phyloP scores from a whole-genome alignment of 2,888 invertebrate species.

The Sarcophaga caerulescens region DNA sequence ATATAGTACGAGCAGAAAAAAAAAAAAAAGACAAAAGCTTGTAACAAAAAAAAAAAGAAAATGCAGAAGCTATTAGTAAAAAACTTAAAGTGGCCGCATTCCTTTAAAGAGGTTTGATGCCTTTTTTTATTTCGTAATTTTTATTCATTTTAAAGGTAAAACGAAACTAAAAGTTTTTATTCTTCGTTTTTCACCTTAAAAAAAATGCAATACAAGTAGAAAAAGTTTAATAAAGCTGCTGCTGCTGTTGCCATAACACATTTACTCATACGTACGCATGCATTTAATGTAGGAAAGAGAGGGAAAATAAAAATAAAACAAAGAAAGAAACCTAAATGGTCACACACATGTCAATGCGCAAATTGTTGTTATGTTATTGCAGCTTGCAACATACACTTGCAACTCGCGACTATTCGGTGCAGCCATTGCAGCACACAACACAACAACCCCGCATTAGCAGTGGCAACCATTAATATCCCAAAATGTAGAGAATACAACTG shows the following conservation, averaged over 20 bases:
- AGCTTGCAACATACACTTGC: conserved; percentile 66
- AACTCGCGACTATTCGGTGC: conserved; percentile 26
- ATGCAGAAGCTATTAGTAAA: conserved; percentile 68
- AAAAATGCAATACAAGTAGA: conserved; percentile 12
- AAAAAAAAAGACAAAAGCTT: neutral
- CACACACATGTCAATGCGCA: conserved; percentile 73
- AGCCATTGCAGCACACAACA: conserved; percentile 1
- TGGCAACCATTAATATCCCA: conserved; percentile 7
- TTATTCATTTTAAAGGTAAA: conserved; percentile 7
- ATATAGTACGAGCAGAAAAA: conserved; percentile 3
- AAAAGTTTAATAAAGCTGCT: conserved; percentile 27
- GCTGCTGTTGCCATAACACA: neutral
- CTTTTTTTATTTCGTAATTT: conserved; percentile 3
- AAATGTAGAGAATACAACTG: conserved; percentile 20
- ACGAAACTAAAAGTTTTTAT: conserved; percentile 65
- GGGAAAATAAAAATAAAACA: conserved; percentile 26
- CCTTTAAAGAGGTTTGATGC: conserved; percentile 63
- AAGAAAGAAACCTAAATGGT: conserved; percentile 74
- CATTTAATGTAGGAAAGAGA: neutral
- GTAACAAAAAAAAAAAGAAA: conserved; percentile 17
- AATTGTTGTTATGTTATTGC: conserved; percentile 71
- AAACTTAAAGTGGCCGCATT: conserved; percentile 78
- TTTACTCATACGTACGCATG: conserved; percentile 3
- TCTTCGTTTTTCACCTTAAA: conserved; percentile 33
- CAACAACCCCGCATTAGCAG: conserved; percentile 41